These are phyloP conservation scores for Helicoverpa zea DNA, from an alignment of 1,140 invertebrate species.

Conservation along the genomic window DNA sequence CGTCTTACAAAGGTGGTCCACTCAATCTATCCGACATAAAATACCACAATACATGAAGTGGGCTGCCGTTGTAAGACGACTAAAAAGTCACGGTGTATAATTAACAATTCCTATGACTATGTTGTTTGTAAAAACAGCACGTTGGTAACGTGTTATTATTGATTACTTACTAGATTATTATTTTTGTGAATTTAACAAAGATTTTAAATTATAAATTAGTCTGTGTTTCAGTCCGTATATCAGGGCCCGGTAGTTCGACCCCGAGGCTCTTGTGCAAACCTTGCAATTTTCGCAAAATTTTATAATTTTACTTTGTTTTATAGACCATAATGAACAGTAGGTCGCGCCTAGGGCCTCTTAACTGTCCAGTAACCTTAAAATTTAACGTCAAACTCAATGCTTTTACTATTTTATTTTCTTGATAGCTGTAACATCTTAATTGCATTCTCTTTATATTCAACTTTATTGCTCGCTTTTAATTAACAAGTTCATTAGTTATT, in stretches of 20 bases:
- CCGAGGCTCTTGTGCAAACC: conserved; percentile 47
- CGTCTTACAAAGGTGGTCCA: no score
- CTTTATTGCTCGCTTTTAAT: conserved; percentile 69
- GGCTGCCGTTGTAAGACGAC: no score
- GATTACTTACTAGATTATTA: no score
- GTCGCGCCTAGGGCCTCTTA: conserved; percentile 42
- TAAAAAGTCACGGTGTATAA: no score
- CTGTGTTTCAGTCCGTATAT: conserved; percentile 49
- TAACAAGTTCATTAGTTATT: conserved; percentile 68
- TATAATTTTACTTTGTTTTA: conserved; percentile 67
- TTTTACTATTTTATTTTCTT: conserved; percentile 61
- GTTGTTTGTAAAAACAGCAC: no score
- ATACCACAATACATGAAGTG: no score
- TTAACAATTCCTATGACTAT: no score
- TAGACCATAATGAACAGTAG: conserved; percentile 59
- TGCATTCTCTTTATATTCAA: conserved; percentile 67
- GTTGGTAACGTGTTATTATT: no score
- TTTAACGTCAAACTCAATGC: conserved; percentile 52
- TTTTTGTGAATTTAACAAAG: no score
- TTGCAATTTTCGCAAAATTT: conserved; percentile 64
- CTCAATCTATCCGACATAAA: no score
- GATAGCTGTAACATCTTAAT: conserved; percentile 64
- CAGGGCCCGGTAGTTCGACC: conserved; percentile 51
- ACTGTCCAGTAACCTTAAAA: conserved; percentile 55
- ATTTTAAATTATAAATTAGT: not conserved